Evolutionary conservation across 2,888 invertebrate genomes (phyloP).

Genomic region (Maniola hyperantus): DNA sequence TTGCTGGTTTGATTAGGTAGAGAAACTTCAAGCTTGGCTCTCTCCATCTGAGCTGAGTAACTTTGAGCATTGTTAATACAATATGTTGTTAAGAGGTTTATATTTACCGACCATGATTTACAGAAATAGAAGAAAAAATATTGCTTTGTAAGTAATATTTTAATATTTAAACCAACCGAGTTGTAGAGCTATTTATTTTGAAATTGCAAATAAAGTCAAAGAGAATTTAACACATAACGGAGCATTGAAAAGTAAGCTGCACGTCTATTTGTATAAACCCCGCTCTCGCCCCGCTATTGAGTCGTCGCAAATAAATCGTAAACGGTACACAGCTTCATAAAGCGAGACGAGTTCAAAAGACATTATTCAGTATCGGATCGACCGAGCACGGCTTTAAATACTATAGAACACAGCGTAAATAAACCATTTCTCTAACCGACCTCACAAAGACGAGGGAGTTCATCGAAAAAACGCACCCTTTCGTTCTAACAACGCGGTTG

Average conservation of each 20-base stretch:
- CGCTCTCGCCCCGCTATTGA: slow-evolving; percentile 30
- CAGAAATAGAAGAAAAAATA: too few relatives aligned
- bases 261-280: slow-evolving; percentile 28
- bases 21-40: too few relatives aligned
- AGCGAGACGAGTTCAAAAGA: slow-evolving; percentile 56
- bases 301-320: slow-evolving; percentile 56
- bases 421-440: slow-evolving; percentile 4
- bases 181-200: slow-evolving; percentile 1
- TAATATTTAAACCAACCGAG: not conserved
- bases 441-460: not conserved
- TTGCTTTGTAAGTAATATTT: not conserved
- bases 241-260: slow-evolving; percentile 24
- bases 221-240: slow-evolving; percentile 27
- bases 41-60: too few relatives aligned
- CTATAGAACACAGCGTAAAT: slow-evolving; percentile 16
- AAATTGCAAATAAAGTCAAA: slow-evolving; percentile 14
- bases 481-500: not conserved
- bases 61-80: too few relatives aligned
- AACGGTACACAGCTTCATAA: slow-evolving; percentile 55
- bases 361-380: slow-evolving; percentile 58
- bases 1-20: too few relatives aligned
- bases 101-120: too few relatives aligned
- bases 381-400: slow-evolving; percentile 40
- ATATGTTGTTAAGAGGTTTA: too few relatives aligned
- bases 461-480: not conserved